phyloP scores from a whole-genome alignment of 2,797 vertebrate genomes.

The Spatula clypeata region DNA sequence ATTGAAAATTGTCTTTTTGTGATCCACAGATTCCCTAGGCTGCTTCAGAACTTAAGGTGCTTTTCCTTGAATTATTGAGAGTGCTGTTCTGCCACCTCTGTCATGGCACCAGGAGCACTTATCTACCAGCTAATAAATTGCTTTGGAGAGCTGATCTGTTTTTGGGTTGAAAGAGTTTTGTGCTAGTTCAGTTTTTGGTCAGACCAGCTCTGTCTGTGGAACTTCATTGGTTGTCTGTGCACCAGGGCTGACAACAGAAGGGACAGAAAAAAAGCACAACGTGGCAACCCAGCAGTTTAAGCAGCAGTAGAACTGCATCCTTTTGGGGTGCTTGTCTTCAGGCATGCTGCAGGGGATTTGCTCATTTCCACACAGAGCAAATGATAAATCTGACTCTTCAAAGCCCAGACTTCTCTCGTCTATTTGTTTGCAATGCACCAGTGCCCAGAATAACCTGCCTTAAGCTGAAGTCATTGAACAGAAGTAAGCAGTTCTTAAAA shows the following conservation, averaged over 20 bases:
- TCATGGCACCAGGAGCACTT: too few relatives aligned
- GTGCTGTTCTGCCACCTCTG: background rate
- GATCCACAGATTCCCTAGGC: background rate
- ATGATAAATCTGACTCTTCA: background rate
- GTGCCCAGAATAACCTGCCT: background rate
- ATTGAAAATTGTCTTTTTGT: background rate
- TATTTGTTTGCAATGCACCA: background rate
- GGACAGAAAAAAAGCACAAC: background rate
- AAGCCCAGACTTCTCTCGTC: background rate
- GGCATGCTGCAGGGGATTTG: background rate
- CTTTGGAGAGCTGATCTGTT: background rate
- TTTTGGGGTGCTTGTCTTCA: background rate
- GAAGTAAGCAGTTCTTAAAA: background rate
- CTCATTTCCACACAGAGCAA: background rate
- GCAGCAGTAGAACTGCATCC: background rate
- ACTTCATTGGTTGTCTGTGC: fast-evolving
- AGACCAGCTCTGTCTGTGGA: background rate
- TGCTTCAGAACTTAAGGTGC: background rate
- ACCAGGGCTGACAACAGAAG: background rate
- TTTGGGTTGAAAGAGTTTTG: background rate
- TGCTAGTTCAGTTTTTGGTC: background rate
- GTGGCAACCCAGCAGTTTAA: fast-evolving
- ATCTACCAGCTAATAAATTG: fast-evolving
- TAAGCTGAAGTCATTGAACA: background rate
- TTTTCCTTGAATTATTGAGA: background rate